Conservation (phyloP, 2,113 vertebrate species). For the Pionites leucogaster region DNA sequence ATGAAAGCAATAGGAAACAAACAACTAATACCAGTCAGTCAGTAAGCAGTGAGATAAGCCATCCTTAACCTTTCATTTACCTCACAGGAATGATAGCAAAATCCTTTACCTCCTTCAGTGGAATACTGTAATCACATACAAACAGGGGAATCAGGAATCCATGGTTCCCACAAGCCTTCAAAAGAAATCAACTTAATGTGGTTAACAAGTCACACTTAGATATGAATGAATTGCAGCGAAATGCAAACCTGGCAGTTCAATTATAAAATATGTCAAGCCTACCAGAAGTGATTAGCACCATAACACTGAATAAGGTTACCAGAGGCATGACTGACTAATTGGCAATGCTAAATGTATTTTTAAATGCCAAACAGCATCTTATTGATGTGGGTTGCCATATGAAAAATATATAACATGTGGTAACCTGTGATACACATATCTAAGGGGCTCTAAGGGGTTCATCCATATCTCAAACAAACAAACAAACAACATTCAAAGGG, state of each 20-base stretch:
- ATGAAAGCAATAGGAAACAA: not conserved
- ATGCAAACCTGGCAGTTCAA: conserved; percentile 70
- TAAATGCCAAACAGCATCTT: conserved; percentile 54
- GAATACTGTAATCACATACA: conserved; percentile 6
- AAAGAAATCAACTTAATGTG: conserved; percentile 67
- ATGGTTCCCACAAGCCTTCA: conserved; percentile 52
- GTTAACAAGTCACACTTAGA: conserved; percentile 73
- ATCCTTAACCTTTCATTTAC: conserved; percentile 5
- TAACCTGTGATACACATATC: not conserved
- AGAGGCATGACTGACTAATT: conserved; percentile 63
- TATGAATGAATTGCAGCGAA: conserved; percentile 67
- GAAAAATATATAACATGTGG: not conserved
- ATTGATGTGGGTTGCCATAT: not conserved
- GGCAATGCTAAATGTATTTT: conserved; percentile 62
- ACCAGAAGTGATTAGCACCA: conserved; percentile 66
- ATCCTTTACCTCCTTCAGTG: conserved; percentile 41
- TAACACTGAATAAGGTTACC: conserved; percentile 64
- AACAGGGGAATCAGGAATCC: conserved; percentile 39
- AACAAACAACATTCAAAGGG: not conserved
- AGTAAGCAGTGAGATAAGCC: not conserved
- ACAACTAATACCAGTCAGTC: not conserved
- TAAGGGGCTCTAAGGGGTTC: not conserved
- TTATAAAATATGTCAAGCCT: conserved; percentile 72
- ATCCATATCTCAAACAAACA: not conserved
- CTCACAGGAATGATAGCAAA: conserved; percentile 46